Conservation (phyloP, 2,888 invertebrate genomes). For the Micropterix aruncella region DNA sequence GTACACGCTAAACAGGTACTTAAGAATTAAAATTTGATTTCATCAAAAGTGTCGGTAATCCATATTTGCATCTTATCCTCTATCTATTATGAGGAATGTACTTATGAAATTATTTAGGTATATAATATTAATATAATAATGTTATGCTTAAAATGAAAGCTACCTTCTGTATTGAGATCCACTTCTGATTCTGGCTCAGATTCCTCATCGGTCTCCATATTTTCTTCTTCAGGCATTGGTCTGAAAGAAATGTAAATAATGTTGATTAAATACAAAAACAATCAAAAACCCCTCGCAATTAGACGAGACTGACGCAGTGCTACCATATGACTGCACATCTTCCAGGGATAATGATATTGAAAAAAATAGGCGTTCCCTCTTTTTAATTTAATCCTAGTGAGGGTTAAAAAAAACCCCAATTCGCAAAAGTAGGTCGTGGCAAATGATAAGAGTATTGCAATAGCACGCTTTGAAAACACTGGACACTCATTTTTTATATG, state of each 20-base stretch:
- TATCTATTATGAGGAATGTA: constrained; percentile 1
- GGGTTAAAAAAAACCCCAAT: constrained; percentile 11
- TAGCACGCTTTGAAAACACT: constrained; percentile 11
- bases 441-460: constrained; percentile 14
- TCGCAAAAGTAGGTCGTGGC: constrained; percentile 10
- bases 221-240: too few species aligned
- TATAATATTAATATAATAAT: constrained; percentile 4
- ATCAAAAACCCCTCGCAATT: too few species aligned
- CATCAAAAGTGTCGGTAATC: too few species aligned
- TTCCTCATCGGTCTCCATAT: constrained; percentile 34
- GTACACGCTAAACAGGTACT: too few species aligned
- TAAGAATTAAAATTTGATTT: too few species aligned
- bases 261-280: background rate
- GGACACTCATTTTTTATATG: constrained; percentile 8
- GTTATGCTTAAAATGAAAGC: constrained; percentile 12
- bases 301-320: too few species aligned
- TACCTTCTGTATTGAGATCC: constrained; percentile 70
- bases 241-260: too few species aligned
- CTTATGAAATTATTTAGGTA: constrained; percentile 1
- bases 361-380: constrained; percentile 12
- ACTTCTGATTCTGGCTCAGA: constrained; percentile 61
- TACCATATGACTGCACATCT: background rate
- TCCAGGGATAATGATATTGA: too few species aligned
- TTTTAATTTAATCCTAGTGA: constrained; percentile 10
- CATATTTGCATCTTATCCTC: too few species aligned